Base-by-base conservation (phyloP, 2,888 invertebrate species). In the Machimus rusticus region DNA sequence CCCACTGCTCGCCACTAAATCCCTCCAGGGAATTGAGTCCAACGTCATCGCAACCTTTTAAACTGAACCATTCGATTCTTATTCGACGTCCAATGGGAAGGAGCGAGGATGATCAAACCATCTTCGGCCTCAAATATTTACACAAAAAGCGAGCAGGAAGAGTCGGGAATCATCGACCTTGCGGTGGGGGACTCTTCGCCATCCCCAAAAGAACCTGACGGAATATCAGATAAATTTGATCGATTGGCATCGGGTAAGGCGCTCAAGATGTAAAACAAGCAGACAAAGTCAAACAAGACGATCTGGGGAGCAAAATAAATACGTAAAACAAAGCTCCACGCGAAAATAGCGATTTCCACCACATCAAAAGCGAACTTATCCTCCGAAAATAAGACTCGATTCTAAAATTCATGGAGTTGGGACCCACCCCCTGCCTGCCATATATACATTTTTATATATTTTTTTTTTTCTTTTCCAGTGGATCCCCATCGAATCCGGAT, bases 151-250 rank as follows among this genome's bases (percentile, higher is more conserved):
- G 14, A 79, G 31, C 46, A 79, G 46, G 46, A 79, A 66, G 28
- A 66, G 66, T 19, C 12, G 23, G 16, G 19, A 79, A 79, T 51
- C 55, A n/a, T 39, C 79, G 31, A 51, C 23, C 43, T 19, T 39
- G 39, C 8, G 43, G 37, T 23, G 66, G 78, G 66, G 78, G 39
- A 39, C 79, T 39, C 39, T 51, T 28, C 43, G 14, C 51, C 34
- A 34, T 34, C 8, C 28, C 51, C 28, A 23, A 79, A 79, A 79
- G 14, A 57, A 57, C 66, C 66, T 79, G 79, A 79, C 79, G 39
- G 82, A 66, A 55, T 84, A 84, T 84, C 82, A 14, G 82, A 84
- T 84, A 84, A 84, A 84, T 66, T 57, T 84, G 57, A 84, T 84
- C 82, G 82, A 84, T 84, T 84, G 82, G 66, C 19, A 84, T 84